Evolutionary conservation across 2,797 vertebrate species (phyloP).

Genomic region (Hydrophis major): DNA sequence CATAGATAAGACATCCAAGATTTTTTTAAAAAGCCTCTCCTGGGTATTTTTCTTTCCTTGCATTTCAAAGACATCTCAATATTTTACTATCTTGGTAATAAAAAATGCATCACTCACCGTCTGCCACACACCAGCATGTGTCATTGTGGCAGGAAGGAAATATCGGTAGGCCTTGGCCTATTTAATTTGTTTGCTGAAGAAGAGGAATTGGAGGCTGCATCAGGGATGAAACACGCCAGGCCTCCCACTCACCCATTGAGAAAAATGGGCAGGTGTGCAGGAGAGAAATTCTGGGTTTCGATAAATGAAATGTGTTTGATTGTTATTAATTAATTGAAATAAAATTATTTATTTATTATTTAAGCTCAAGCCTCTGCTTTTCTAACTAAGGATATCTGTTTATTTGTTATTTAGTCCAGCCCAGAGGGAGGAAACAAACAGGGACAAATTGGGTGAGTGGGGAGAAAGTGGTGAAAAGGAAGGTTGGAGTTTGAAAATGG

Average conservation of each 20-base stretch:
- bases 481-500: no score
- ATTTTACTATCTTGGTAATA: slow-evolving; percentile 61
- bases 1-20: slow-evolving; percentile 46
- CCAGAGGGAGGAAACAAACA: no score
- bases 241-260: neutral
- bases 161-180: slow-evolving; percentile 22
- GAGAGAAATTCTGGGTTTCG: no score
- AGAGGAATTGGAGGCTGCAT: neutral
- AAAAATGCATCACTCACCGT: slow-evolving; percentile 54
- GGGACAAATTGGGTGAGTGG: no score
- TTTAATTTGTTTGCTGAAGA: neutral
- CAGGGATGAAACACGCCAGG: neutral
- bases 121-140: slow-evolving; percentile 17
- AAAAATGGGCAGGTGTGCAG: neutral
- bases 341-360: neutral
- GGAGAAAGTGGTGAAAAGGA: no score
- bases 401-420: no score
- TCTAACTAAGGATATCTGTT: no score
- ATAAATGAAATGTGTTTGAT: neutral
- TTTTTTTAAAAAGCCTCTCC: slow-evolving; percentile 39
- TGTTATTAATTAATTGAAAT: neutral
- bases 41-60: slow-evolving; percentile 49
- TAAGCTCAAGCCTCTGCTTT: neutral
- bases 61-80: slow-evolving; percentile 58
- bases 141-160: neutral